Evolutionary conservation across 2,797 vertebrate genomes (phyloP).

Genomic region (Odontamblyopus lacepedii): DNA sequence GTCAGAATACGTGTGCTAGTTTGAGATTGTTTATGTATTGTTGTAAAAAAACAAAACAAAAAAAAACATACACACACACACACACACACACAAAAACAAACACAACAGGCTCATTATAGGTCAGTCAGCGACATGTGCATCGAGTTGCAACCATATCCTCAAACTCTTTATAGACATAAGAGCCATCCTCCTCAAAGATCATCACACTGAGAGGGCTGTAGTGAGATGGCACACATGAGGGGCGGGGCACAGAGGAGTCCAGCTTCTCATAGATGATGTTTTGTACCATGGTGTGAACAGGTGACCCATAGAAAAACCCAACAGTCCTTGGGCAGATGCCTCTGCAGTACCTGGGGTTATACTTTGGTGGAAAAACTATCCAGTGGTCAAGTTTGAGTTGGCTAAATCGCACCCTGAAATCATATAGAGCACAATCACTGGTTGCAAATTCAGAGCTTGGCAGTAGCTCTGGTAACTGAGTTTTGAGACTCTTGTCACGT

Average conservation of each 20-base stretch:
- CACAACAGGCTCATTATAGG: neutral
- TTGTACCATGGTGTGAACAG: constrained; percentile 91
- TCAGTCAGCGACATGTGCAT: constrained; percentile 89
- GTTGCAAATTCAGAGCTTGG: constrained; percentile 76
- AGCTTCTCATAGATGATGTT: constrained; percentile 92
- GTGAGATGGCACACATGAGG: constrained; percentile 90
- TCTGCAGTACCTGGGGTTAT: constrained; percentile 93
- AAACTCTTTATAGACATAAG: constrained; percentile 92
- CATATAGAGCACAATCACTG: constrained; percentile 89
- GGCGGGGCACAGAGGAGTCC: constrained; percentile 84
- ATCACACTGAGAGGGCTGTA: constrained; percentile 92
- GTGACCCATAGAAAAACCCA: constrained; percentile 90
- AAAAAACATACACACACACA: too few relatives aligned
- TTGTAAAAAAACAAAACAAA: constrained; percentile 8
- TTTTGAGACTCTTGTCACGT: constrained; percentile 46
- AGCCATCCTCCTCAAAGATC: constrained; percentile 88
- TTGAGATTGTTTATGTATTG: constrained; percentile 21
- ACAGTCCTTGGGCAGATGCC: constrained; percentile 86
- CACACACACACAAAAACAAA: too few relatives aligned
- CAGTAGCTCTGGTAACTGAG: constrained; percentile 78
- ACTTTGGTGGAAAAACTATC: constrained; percentile 91
- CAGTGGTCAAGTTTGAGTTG: constrained; percentile 92
- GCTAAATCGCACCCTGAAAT: constrained; percentile 88
- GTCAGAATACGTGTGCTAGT: constrained; percentile 31
- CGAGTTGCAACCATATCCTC: constrained; percentile 94